phyloP scores from a whole-genome alignment of 2,113 vertebrate species.

The Octodon degus region DNA sequence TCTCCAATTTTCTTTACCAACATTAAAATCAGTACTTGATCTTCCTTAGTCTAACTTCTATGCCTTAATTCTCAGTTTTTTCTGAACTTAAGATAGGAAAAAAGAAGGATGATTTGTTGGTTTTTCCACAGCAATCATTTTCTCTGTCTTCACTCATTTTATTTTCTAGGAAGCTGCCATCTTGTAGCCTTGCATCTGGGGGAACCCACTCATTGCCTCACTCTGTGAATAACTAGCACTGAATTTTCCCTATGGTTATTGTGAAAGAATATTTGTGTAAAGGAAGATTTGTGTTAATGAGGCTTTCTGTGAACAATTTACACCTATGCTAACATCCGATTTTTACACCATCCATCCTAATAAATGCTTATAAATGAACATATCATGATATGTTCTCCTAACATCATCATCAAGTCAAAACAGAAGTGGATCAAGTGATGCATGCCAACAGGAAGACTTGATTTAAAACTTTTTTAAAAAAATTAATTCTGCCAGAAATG shows the following conservation, averaged over 20 bases:
- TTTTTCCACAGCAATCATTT: not conserved
- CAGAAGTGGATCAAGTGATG: not conserved
- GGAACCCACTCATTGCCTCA: not conserved
- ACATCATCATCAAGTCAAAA: conserved; percentile 11
- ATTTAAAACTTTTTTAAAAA: not conserved
- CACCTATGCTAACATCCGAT: not conserved
- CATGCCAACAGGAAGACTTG: not conserved
- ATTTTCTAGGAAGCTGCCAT: not conserved
- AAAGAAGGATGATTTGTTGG: not conserved
- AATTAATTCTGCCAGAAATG: not conserved
- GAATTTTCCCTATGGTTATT: not conserved
- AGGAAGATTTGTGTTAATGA: not conserved
- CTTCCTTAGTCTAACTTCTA: not conserved
- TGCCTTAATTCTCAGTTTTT: conserved; percentile 1
- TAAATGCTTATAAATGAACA: not conserved
- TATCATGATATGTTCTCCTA: not conserved
- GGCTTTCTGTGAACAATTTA: not conserved
- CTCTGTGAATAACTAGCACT: not conserved
- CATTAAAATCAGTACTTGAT: conserved; percentile 11
- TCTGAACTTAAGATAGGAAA: conserved; percentile 36
- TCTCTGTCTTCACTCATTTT: not conserved
- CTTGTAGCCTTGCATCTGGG: not conserved
- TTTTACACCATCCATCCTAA: not conserved
- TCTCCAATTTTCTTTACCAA: not conserved
- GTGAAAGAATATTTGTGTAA: not conserved